These are phyloP conservation scores for crab-eating macaque (Macaca fascicularis) DNA, from an alignment of 2,113 vertebrate genomes.

Conservation along the genomic window DNA sequence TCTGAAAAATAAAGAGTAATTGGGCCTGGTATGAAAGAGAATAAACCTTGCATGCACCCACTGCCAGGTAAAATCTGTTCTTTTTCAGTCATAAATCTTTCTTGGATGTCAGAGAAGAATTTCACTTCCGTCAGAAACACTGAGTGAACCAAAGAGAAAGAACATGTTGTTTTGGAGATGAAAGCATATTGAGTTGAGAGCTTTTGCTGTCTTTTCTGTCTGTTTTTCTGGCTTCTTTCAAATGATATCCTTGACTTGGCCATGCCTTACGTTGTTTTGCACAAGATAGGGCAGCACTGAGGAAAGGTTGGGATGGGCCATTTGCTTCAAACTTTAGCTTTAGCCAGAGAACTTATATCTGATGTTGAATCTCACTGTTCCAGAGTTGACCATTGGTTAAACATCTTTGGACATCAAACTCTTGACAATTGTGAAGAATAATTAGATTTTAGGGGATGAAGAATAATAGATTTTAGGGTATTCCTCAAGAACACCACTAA, in stretches of 20 bases:
- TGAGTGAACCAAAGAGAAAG: constrained; percentile 61
- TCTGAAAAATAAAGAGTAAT: constrained; percentile 67
- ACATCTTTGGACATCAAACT: neutral
- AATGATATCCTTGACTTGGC: neutral
- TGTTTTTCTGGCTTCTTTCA: constrained; percentile 28
- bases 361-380: neutral
- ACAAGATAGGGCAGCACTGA: neutral
- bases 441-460: neutral
- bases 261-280: neutral
- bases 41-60: neutral
- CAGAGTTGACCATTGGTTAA: neutral
- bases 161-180: constrained; percentile 65
- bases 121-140: constrained; percentile 67
- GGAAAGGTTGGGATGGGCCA: neutral
- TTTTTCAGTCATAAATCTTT: constrained; percentile 71
- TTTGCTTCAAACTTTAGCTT: neutral
- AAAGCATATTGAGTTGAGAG: constrained; percentile 40
- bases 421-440: neutral
- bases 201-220: constrained; percentile 14
- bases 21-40: constrained; percentile 52
- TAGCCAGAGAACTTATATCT: neutral
- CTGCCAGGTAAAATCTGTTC: constrained; percentile 73
- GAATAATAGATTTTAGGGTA: neutral
- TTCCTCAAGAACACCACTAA: neutral
- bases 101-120: constrained; percentile 54